Evolutionary conservation across 2,888 invertebrate species (phyloP).

Genomic region (Stenodema calcarata): DNA sequence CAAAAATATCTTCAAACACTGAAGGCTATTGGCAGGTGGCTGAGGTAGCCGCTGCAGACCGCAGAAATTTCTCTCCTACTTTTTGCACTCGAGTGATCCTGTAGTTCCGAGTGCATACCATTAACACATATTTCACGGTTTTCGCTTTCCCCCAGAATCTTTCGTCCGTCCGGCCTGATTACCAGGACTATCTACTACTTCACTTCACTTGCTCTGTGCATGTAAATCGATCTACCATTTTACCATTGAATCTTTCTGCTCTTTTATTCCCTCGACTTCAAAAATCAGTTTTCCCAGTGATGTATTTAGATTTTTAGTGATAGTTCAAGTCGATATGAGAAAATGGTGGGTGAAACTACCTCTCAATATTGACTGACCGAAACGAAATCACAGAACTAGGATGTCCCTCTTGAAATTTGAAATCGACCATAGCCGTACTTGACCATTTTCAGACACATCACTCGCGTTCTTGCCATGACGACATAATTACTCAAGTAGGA

Average conservation of each 20-base stretch:
- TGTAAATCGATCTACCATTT: background rate
- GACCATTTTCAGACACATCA: too few species aligned
- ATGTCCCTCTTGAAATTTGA: too few species aligned
- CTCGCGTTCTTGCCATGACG: too few species aligned
- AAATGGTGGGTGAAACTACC: too few species aligned
- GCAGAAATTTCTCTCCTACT: background rate
- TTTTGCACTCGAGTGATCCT: constrained; percentile 9
- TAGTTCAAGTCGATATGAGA: too few species aligned
- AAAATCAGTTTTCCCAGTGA: too few species aligned
- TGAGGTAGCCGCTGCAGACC: background rate
- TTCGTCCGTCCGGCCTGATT: background rate
- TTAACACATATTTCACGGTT: constrained; percentile 40
- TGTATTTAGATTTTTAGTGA: too few species aligned
- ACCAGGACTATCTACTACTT: background rate
- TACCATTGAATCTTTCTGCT: background rate
- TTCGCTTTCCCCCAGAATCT: constrained; percentile 31
- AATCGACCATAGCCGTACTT: too few species aligned
- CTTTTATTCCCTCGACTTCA: background rate
- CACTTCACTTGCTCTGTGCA: background rate
- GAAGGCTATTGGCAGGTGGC: background rate
- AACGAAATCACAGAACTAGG: too few species aligned
- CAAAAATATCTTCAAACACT: background rate
- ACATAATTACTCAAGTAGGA: too few species aligned
- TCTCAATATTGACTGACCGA: too few species aligned
- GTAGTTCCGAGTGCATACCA: background rate